Conservation (phyloP, 2,797 vertebrate species). For the Sebastes vulpes region DNA sequence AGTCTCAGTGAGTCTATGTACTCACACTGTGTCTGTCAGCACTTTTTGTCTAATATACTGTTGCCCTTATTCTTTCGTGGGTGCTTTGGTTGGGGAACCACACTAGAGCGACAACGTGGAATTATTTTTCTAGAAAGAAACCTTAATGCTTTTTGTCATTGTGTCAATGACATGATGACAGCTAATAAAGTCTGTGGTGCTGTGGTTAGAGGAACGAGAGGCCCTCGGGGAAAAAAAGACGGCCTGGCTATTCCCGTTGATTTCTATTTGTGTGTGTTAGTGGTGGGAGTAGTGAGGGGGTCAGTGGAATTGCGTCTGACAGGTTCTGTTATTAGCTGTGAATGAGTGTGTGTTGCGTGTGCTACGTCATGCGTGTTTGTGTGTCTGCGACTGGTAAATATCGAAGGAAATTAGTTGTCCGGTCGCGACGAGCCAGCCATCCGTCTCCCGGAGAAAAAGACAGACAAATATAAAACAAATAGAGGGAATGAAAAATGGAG, state of each 20-base stretch:
- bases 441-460: not conserved
- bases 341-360: not conserved
- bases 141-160: not conserved
- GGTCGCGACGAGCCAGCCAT: not conserved
- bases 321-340: constrained; percentile 28
- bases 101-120: not conserved
- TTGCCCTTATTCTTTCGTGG: not conserved
- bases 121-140: not conserved
- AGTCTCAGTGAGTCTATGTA: not conserved
- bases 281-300: not conserved
- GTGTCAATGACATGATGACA: not conserved
- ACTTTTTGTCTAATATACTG: constrained; percentile 17
- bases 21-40: not conserved
- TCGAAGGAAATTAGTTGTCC: constrained; percentile 36
- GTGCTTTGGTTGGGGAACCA: not conserved
- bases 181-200: constrained; percentile 15
- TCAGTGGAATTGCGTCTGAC: not conserved
- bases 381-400: not conserved
- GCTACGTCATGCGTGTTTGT: not conserved
- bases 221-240: not conserved
- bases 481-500: not conserved
- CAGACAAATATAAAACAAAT: constrained; percentile 30
- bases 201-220: constrained; percentile 8
- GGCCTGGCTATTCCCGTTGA: not conserved
- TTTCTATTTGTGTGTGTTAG: not conserved